Evolutionary conservation across 2,888 invertebrate genomes (phyloP).

Genomic region (Cheilosia urbana): DNA sequence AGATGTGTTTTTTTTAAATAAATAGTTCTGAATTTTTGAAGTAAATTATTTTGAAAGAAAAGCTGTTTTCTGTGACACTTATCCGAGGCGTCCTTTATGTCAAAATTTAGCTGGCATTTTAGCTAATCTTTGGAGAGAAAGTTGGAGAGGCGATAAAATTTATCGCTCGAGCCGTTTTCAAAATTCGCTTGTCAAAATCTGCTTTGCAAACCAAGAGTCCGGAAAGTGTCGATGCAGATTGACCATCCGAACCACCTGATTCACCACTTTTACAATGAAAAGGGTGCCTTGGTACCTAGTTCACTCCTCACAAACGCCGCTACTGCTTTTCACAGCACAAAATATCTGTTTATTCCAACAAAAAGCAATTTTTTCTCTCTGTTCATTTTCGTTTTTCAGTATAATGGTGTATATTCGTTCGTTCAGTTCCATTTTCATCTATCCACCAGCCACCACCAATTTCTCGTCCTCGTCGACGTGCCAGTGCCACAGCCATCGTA

Average conservation of each 20-base stretch:
- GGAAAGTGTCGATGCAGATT: not conserved
- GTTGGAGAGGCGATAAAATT: no score
- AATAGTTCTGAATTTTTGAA: no score
- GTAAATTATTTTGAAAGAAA: no score
- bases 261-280: not conserved
- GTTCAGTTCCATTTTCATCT: slow-evolving; percentile 70
- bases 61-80: no score
- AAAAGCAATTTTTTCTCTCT: slow-evolving; percentile 52
- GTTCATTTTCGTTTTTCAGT: slow-evolving; percentile 62
- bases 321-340: slow-evolving; percentile 29
- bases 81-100: no score
- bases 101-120: no score
- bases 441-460: slow-evolving; percentile 55
- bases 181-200: no score
- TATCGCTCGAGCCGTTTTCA: no score
- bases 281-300: not conserved
- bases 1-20: no score
- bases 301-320: slow-evolving; percentile 10
- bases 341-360: slow-evolving; percentile 56
- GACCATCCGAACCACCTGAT: not conserved
- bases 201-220: no score
- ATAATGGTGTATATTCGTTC: slow-evolving; percentile 48
- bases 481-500: slow-evolving; percentile 27
- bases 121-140: no score
- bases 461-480: slow-evolving; percentile 63